A percentile compares a stretch with the other conserved stretches of the same genome.
Evolutionary conservation across 2,888 invertebrate genomes (phyloP).

Genomic region (Andrena praecox): DNA sequence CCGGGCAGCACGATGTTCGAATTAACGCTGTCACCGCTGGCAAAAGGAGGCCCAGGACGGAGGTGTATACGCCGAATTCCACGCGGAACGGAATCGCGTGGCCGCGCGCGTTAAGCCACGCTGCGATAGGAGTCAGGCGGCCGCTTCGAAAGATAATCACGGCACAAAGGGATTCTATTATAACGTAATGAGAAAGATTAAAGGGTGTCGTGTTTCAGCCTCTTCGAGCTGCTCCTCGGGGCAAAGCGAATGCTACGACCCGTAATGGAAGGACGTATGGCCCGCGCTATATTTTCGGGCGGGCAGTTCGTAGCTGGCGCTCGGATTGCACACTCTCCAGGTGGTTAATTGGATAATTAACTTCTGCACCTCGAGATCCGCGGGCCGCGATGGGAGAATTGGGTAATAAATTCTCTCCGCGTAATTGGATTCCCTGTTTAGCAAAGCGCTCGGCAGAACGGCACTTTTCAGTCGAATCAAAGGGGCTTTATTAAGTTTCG

Average conservation of each 20-base stretch:
- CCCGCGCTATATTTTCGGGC: conserved; percentile 36
- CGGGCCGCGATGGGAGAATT: not conserved
- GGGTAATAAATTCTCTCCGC: conserved; percentile 11
- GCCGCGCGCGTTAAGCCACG: conserved; percentile 16
- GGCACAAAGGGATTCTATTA: conserved; percentile 51
- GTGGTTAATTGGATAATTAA: conserved; percentile 50
- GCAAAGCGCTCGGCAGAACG: not conserved
- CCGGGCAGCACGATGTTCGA: conserved; percentile 53
- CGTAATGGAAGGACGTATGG: conserved; percentile 13
- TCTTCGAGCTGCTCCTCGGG: not conserved
- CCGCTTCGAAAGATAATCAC: conserved; percentile 36
- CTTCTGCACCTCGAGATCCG: conserved; percentile 14
- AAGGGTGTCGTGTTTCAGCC: conserved; percentile 44
- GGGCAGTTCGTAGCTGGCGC: conserved; percentile 14
- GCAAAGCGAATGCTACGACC: conserved; percentile 17
- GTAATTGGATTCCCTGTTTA: conserved; percentile 45
- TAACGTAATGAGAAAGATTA: conserved; percentile 50
- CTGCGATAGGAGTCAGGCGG: not conserved
- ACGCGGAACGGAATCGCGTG: conserved; percentile 43
- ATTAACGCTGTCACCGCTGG: conserved; percentile 72
- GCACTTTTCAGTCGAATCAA: conserved; percentile 35
- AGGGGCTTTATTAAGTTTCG: conserved; percentile 12
- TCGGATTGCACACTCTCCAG: not conserved
- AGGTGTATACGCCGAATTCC: conserved; percentile 46
- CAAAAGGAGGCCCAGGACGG: conserved; percentile 12